These are phyloP conservation scores for Naja naja DNA, from an alignment of 2,113 vertebrate species.

Conservation along the genomic window DNA sequence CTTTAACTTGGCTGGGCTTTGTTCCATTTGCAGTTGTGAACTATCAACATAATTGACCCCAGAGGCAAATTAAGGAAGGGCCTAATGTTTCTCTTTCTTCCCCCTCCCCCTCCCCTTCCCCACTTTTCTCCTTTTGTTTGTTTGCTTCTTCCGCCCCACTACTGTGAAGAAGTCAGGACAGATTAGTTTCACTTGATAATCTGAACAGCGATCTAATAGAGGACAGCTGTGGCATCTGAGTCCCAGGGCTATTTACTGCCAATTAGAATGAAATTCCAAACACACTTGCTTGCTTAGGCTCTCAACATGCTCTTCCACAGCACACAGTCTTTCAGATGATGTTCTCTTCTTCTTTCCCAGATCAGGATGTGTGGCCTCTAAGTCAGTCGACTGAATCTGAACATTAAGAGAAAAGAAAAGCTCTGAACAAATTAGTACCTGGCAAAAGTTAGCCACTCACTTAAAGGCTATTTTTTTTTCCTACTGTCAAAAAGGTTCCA, in stretches of 20 bases:
- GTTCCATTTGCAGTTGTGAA: constrained; percentile 59
- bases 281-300: constrained; percentile 66
- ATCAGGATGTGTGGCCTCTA: constrained; percentile 11
- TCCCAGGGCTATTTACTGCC: constrained; percentile 71
- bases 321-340: constrained; percentile 50
- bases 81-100: constrained; percentile 58
- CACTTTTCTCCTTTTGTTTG: constrained; percentile 11
- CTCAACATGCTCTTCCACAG: constrained; percentile 64
- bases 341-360: background rate
- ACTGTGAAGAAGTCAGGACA: constrained; percentile 73
- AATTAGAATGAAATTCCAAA: constrained; percentile 74
- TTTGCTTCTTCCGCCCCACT: constrained; percentile 24
- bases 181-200: constrained; percentile 78
- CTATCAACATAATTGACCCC: constrained; percentile 69
- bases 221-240: constrained; percentile 68
- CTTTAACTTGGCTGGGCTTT: constrained; percentile 59
- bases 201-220: constrained; percentile 73
- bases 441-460: constrained; percentile 20
- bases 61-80: constrained; percentile 62
- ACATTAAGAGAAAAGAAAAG: constrained; percentile 47
- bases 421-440: constrained; percentile 61
- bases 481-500: constrained; percentile 54
- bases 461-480: constrained; percentile 54
- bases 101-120: constrained; percentile 38
- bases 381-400: constrained; percentile 52